Base-by-base conservation (phyloP, 1,140 invertebrate species). In the Cydia splendana region DNA sequence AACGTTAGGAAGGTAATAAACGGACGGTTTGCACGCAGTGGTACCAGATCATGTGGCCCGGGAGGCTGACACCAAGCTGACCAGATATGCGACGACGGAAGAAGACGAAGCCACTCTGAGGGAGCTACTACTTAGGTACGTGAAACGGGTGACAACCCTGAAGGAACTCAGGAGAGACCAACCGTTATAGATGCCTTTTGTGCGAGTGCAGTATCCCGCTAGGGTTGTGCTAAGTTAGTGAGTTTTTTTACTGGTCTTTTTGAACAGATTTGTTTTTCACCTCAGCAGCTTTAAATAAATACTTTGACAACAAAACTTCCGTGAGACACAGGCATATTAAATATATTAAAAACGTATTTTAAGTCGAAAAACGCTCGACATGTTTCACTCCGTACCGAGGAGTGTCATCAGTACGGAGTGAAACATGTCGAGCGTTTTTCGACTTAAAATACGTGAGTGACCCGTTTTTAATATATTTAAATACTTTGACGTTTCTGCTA, bases 51-150 rank as follows among this genome's bases (percentile, higher is more conserved):
- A 94, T 94, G 93, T 88, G 90, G 89, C 85, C 90, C 88, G 92
- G 93, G 89, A 94, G 93, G 92, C 86, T 88, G 93, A 90, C 89
- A 88, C 93, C 91, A 94, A 94, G 93, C 91, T 93, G 93, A 93
- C 91, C 88, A 90, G 92, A 93, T 93, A 93, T 94, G 93, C 92
- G 92, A 88, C 93, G 93, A 95, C 96, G 95, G 95, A 96, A 93
- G 96, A 97, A 93, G 96, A 97, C 94, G 96, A 97, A 94, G 95
- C 96, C 90, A 96, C 96, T 95, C 96, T 97, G 93, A 96, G 96
- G 95, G 96, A 97, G 95, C 95, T 97, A 94, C 96, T 97, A 94
- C 95, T 97, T 95, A 97, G 96, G 96, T 97, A 96, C 93, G 94
- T 94, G 57, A 51, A 51, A 53, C 51, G 15, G 51, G 57, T 20